These are phyloP conservation scores for Ptilorrhoa leucosticta DNA, from an alignment of 2,113 vertebrate genomes.

Conservation along the genomic window DNA sequence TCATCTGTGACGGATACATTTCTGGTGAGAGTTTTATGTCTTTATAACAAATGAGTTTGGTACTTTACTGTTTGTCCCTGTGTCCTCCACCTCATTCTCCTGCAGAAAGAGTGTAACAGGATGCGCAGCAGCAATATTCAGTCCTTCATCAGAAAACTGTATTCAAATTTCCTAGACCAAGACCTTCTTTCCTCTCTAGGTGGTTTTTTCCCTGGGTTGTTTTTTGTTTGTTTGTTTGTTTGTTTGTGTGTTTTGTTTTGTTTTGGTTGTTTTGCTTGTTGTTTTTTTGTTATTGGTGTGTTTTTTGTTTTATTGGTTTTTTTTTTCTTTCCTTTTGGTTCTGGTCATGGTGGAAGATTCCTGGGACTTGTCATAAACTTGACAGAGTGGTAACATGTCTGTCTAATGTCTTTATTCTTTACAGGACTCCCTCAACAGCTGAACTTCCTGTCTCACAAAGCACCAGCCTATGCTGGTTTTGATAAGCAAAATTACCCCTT, in stretches of 20 bases:
- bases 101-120: neutral
- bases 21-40: neutral
- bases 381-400: neutral
- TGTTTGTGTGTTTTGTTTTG: neutral
- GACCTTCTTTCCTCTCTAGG: neutral
- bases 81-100: neutral
- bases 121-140: neutral
- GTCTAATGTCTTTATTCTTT: neutral
- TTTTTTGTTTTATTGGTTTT: neutral
- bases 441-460: neutral
- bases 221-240: neutral
- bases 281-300: neutral
- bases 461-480: neutral
- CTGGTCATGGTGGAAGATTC: neutral
- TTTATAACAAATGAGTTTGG: neutral
- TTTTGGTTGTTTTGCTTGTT: neutral
- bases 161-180: neutral
- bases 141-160: neutral
- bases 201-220: accelerated
- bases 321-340: neutral
- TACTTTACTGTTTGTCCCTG: neutral
- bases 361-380: neutral
- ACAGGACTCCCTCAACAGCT: neutral
- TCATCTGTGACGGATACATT: neutral
- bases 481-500: neutral